Base-by-base conservation (phyloP, 2,113 vertebrate species). In the Equus quagga region DNA sequence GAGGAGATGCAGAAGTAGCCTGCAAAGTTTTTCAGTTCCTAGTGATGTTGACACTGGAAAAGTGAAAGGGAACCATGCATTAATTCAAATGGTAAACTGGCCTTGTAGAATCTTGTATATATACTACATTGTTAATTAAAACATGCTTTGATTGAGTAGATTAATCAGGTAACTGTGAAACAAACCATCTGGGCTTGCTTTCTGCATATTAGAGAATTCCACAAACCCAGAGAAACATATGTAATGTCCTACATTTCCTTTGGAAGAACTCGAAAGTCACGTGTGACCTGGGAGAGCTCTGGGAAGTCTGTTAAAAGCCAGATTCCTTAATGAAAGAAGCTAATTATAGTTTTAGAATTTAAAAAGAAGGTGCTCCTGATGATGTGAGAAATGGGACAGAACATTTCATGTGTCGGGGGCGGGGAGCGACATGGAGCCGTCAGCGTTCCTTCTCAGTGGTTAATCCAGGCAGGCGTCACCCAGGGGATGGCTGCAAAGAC, bases 41-140 rank as follows among this genome's bases (percentile, higher is more conserved):
- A 64, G 28, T 96, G 85, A 97, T 51, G 51, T 98, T 98, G 91
- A 96, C 93, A 73, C 44, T 98, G 94, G 94, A 76, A 76, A 95
- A 64, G 3, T 49, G 1, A 79, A 83, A 79, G 75, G 5, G 3
- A 78, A 89, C 13, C 2, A 24, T 26, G 1, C 14, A 72, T 11
- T 58, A 91, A 62, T 86, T 85, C n/a, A 91, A 93, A 91, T 31
- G 24, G 49, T 94, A 91, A 73, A 12, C 41, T 97, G n/a, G 36
- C 1, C 28, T 80, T 92, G 89, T 24, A 64, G 3, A 93, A 87
- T 54, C 9, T 46, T 44, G 46, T 51, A 12, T 17, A 41, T 1
- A 54, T 60, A 54, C 0, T 79, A 33, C 33, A 24, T 51, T 83
- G 21, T 58, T 93, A 87, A 92, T 90, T 94, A 93, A 95, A 92